phyloP scores from a whole-genome alignment of 1,140 invertebrate species.

The Caenorhabditis latens region DNA sequence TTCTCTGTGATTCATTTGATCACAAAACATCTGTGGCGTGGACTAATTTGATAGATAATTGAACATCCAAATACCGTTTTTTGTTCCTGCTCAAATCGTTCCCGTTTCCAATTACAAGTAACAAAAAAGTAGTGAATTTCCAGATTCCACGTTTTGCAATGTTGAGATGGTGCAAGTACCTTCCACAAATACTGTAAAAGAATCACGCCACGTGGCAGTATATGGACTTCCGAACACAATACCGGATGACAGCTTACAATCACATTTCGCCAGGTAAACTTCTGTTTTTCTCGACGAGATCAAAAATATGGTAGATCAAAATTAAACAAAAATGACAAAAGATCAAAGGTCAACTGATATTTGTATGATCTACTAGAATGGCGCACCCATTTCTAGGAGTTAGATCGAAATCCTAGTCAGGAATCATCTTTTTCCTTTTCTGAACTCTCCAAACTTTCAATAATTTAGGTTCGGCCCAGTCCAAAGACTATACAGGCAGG shows the following conservation, averaged over 20 bases:
- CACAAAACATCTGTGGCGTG: too few species aligned
- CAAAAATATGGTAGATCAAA: too few species aligned
- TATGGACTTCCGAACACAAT: slow-evolving; percentile 7
- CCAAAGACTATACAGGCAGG: neutral
- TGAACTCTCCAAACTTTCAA: too few species aligned
- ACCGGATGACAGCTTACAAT: neutral
- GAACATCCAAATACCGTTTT: too few species aligned
- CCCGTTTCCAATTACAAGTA: neutral
- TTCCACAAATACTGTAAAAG: neutral
- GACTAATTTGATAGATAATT: too few species aligned
- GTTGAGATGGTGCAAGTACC: slow-evolving; percentile 33
- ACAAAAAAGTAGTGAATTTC: neutral
- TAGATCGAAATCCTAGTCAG: too few species aligned
- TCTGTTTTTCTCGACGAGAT: neutral
- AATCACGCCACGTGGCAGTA: slow-evolving; percentile 20
- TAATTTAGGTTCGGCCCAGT: neutral
- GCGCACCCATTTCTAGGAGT: too few species aligned
- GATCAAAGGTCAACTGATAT: too few species aligned
- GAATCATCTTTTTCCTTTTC: too few species aligned
- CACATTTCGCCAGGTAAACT: neutral
- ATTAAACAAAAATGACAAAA: too few species aligned
- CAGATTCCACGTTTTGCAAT: slow-evolving; percentile 25
- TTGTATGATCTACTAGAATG: too few species aligned
- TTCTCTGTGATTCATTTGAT: too few species aligned
- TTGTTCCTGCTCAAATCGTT: neutral